Evolutionary conservation across 2,888 invertebrate species (phyloP), one percentile per base, ranked within the genome.

Genomic region (Anoncus sp.): DNA sequence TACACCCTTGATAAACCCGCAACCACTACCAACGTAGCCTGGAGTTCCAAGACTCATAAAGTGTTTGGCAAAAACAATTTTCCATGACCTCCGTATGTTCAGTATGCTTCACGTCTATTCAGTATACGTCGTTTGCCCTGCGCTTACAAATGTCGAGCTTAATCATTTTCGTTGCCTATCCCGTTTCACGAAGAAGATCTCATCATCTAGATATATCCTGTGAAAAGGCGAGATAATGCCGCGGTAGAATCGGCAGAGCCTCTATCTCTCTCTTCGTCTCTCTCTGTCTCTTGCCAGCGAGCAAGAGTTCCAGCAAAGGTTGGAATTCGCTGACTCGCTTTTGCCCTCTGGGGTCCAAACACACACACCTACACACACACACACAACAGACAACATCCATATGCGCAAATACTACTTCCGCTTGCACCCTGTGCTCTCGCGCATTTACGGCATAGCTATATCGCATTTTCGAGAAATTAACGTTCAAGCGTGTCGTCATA

Each of bases 401-500:
- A 31, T 16, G 18, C 12, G 35, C 35, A 55, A 27, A 60, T 5
- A 38, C 40, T n/a, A 60, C 27, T 18, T 22, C 20, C 70, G 66
- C 60, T 71, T 75, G 74, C 57, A 62, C 55, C 53, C 53, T 38
- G 49, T 43, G 27, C 18, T 67, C 55, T 49, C 59, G 62, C 59
- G 62, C 70, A 72, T 79, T 79, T 79, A 59, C 62, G 22, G 62
- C 57, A 45, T 45, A 78, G 40, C 60, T 71, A 67, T 63, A 67
- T 63, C 63, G 75, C 75, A 75, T 62, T 45, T 62, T 69, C 55
- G 63, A 71, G 72, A 72, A 75, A 75, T 79, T 71, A 79, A 79
- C 75, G 78, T 75, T 79, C 72, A 75, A 9, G 16, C 71, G 71
- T 67, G 75, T 71, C 74, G 65, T 73, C 67, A 73, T 57, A 51